Evolutionary conservation across 53 echinoderm and acorn worm species (phyloP).

Genomic region (Echinarachnius parma): DNA sequence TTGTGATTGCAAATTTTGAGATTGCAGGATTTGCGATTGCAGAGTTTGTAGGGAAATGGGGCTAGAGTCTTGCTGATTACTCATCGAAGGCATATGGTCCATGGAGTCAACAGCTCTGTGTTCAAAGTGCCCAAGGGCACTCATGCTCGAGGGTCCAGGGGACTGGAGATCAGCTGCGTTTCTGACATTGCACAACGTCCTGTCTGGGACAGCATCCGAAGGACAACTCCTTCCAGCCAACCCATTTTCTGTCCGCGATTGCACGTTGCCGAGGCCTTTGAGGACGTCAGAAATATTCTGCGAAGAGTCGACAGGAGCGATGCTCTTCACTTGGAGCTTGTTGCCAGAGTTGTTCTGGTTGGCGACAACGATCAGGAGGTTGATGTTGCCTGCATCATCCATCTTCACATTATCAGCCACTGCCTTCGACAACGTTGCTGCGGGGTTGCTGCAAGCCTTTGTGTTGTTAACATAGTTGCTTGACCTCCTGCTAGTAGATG

Average conservation of each 20-base stretch:
- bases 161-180: neutral
- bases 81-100: conserved; percentile 3
- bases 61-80: conserved; percentile 1
- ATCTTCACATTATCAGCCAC: conserved; percentile 21
- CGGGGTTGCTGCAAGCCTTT: conserved; percentile 23
- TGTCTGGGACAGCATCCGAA: neutral
- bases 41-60: too few species aligned
- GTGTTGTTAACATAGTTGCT: neutral
- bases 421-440: conserved; percentile 25
- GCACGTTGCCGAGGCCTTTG: conserved; percentile 40
- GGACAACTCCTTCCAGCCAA: neutral
- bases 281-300: conserved; percentile 49
- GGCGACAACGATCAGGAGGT: conserved; percentile 26
- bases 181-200: too few species aligned
- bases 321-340: conserved; percentile 27
- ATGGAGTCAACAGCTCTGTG: conserved; percentile 3
- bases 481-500: conserved; percentile 18
- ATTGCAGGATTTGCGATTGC: too few species aligned
- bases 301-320: conserved; percentile 37
- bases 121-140: neutral
- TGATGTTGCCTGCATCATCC: conserved; percentile 38
- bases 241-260: conserved; percentile 2
- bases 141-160: neutral
- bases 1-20: too few species aligned
- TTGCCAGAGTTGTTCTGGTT: conserved; percentile 34